These are phyloP conservation scores for Amitus sp. DNA, from an alignment of 2,888 invertebrate genomes.

Conservation along the genomic window DNA sequence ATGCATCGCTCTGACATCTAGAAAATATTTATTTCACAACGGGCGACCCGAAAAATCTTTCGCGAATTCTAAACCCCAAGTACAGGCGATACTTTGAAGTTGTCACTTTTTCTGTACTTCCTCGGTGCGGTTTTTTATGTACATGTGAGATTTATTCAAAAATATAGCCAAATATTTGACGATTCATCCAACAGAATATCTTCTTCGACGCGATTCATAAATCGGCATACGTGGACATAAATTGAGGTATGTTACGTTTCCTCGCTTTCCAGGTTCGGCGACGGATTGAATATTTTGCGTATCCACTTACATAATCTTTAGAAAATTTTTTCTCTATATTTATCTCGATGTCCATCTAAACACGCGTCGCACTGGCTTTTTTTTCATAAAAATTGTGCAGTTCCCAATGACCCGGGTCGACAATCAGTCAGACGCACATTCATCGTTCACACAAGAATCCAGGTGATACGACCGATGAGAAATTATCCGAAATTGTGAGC, in stretches of 20 bases:
- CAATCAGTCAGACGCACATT: neutral
- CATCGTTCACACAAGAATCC: too few species aligned
- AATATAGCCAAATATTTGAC: slow-evolving; percentile 27
- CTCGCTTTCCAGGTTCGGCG: slow-evolving; percentile 15
- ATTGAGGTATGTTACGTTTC: slow-evolving; percentile 23
- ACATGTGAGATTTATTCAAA: slow-evolving; percentile 25
- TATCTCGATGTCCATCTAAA: slow-evolving; percentile 41
- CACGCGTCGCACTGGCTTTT: slow-evolving; percentile 18
- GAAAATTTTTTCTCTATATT: slow-evolving; percentile 18
- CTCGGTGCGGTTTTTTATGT: slow-evolving; percentile 20
- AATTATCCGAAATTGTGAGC: too few species aligned
- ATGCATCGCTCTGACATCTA: slow-evolving; percentile 21
- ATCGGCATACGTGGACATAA: slow-evolving; percentile 21
- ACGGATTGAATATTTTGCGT: slow-evolving; percentile 15
- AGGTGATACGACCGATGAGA: too few species aligned
- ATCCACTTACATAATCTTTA: slow-evolving; percentile 15
- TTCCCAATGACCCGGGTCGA: slow-evolving; percentile 15
- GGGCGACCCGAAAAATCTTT: too few species aligned
- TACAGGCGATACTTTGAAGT: too few species aligned
- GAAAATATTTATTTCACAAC: slow-evolving; percentile 12
- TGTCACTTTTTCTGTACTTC: slow-evolving; percentile 14
- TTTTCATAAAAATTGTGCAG: slow-evolving; percentile 51
- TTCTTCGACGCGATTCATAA: slow-evolving; percentile 9
- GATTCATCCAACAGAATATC: slow-evolving; percentile 23
- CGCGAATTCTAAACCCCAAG: too few species aligned